Base-by-base conservation (phyloP, 2,888 invertebrate genomes). In the Synergus laeviventris region DNA sequence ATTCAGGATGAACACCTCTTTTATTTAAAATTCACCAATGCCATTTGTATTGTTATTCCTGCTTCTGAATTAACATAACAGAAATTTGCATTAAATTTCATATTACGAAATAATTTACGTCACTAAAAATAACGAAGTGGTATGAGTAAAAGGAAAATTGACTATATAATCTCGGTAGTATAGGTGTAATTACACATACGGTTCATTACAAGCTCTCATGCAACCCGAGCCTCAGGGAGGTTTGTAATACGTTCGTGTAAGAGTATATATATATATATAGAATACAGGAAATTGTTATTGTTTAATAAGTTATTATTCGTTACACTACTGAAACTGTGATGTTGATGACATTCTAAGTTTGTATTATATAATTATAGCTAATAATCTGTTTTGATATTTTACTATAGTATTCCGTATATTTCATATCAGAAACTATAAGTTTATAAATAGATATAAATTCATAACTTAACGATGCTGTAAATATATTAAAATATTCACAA, bases 281-380 rank as follows among this genome's bases (percentile, higher is more conserved):
- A 62, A 16, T 64, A 14, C 14, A 5, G 64, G 42, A 64, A 21
- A 42, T 24, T 64, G 64, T 64, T 64, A 64, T 64, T 64, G 21
- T 64, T 64, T 42, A 64, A 42, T 64, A n/a, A n/a, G n/a, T 62
- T 39, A 62, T 9, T 62, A 62, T 62, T 62, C 16, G 38, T 38
- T 62, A 64, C 21, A 21, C 64, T 42, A 7, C 21, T 64, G 42
- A 64, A 21, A 64, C 42, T 42, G 14, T 24, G 39, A n/a, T n/a
- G 49, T 49, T n/a, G 49, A 49, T 49, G 64, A 2, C 64, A 64
- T 42, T 42, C 24, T 42, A 64, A 64, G 21, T 38, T 42, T 64
- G 24, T 64, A 64, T 64, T 42, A 5, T 31, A 64, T 64, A 64
- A 64, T 64, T 64, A 64, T 42, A 64, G 64, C 14, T 39, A 42